Conservation (phyloP, 2,888 invertebrate genomes). For the Ryuthela nishihirai region DNA sequence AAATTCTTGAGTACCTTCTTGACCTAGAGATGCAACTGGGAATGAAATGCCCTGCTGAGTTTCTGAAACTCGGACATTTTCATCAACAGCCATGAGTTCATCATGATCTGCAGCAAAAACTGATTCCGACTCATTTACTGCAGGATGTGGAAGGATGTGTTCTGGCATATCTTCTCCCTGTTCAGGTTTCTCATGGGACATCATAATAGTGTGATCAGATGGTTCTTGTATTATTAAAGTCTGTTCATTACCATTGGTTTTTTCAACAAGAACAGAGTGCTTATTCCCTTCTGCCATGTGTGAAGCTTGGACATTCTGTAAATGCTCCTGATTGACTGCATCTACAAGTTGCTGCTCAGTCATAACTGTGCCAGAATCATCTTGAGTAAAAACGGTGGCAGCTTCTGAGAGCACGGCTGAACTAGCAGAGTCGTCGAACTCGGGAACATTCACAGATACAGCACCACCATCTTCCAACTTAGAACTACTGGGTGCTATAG, state of each 20-base stretch:
- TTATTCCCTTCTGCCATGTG: constrained; percentile 23
- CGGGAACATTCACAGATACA: constrained; percentile 33
- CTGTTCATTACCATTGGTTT: constrained; percentile 7
- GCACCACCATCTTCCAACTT: constrained; percentile 16
- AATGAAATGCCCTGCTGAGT: not conserved
- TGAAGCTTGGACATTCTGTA: constrained; percentile 18
- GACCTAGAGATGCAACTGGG: too few species aligned
- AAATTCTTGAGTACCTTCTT: constrained; percentile 23
- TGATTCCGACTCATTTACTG: not conserved
- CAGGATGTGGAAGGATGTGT: constrained; percentile 16
- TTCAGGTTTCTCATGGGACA: not conserved
- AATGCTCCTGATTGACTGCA: constrained; percentile 19
- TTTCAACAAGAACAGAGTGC: constrained; percentile 25
- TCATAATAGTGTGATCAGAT: not conserved
- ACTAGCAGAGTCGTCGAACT: constrained; percentile 28
- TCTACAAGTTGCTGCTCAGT: constrained; percentile 26
- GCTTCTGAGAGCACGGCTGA: constrained; percentile 26
- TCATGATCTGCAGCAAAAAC: constrained; percentile 16
- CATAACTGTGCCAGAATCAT: constrained; percentile 10
- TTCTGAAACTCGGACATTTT: constrained; percentile 5
- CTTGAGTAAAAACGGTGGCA: constrained; percentile 20
- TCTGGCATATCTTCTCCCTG: constrained; percentile 18
- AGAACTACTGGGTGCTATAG: constrained; percentile 25
- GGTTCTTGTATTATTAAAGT: constrained; percentile 19
- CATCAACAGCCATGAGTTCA: constrained; percentile 19